A percentile compares a stretch with the other conserved stretches of the same genome.
Evolutionary conservation across 2,113 vertebrate species (phyloP).

Genomic region (Rhinoderma darwinii): DNA sequence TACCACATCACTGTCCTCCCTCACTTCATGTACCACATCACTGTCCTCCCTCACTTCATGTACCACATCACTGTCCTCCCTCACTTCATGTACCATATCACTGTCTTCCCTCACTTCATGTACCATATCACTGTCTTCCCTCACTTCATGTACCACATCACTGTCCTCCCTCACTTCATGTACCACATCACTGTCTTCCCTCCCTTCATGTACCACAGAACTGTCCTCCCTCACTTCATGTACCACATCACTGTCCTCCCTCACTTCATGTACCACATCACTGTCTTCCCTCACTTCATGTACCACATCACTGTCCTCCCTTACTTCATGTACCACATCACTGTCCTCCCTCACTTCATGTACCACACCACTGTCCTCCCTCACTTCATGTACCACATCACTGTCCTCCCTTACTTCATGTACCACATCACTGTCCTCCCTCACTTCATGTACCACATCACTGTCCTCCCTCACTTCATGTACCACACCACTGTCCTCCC

Average conservation of each 20-base stretch:
- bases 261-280: background rate
- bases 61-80: background rate
- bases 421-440: background rate
- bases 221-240: background rate
- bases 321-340: background rate
- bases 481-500: background rate
- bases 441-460: background rate
- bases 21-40: background rate
- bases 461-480: background rate
- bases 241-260: background rate
- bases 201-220: background rate
- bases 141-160: no score
- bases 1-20: background rate
- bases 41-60: background rate
- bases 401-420: background rate
- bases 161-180: background rate
- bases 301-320: background rate
- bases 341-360: background rate
- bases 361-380: background rate
- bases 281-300: background rate
- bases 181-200: background rate
- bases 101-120: background rate
- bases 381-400: no score
- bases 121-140: background rate
- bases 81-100: no score